Percentiles rank a stretch among this genome's conserved stretches.
phyloP scores from a whole-genome alignment of 2,797 vertebrate species.

The Acropternis orthonyx region DNA sequence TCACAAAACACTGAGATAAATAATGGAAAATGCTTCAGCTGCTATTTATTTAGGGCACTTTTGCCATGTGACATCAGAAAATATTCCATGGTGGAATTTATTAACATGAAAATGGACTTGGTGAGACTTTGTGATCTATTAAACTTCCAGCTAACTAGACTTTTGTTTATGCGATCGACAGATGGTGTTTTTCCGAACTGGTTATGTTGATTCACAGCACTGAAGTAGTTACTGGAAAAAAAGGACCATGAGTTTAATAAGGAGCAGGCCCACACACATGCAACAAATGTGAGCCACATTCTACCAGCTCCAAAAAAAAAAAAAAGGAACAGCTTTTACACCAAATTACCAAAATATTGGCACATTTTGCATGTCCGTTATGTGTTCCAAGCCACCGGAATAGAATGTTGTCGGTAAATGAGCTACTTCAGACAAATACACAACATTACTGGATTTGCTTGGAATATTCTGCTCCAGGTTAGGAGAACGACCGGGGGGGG shows the following conservation, averaged over 20 bases:
- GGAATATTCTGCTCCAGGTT: neutral
- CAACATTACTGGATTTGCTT: neutral
- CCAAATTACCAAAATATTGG: conserved; percentile 11
- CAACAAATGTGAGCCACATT: conserved; percentile 14
- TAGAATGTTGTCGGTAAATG: neutral
- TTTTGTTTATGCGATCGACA: conserved; percentile 73
- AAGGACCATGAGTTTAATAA: neutral
- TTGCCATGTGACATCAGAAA: conserved; percentile 35
- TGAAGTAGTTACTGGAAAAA: conserved; percentile 60
- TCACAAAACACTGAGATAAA: conserved; percentile 25
- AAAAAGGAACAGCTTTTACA: neutral
- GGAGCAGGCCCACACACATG: conserved; percentile 7
- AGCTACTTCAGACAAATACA: neutral
- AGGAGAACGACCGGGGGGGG: neutral
- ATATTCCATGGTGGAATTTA: conserved; percentile 58
- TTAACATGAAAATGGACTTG: conserved; percentile 56
- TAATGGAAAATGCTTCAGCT: conserved; percentile 44
- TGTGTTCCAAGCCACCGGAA: neutral
- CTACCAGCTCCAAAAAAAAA: neutral
- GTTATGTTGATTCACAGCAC: conserved; percentile 46
- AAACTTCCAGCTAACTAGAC: conserved; percentile 58
- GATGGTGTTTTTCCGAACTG: conserved; percentile 74
- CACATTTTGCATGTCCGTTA: neutral
- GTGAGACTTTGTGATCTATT: conserved; percentile 60
- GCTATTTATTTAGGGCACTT: conserved; percentile 48